Evolutionary conservation across 2,888 invertebrate species (phyloP), one percentile per base, ranked within the genome.

Genomic region (Drosophila incognita): DNA sequence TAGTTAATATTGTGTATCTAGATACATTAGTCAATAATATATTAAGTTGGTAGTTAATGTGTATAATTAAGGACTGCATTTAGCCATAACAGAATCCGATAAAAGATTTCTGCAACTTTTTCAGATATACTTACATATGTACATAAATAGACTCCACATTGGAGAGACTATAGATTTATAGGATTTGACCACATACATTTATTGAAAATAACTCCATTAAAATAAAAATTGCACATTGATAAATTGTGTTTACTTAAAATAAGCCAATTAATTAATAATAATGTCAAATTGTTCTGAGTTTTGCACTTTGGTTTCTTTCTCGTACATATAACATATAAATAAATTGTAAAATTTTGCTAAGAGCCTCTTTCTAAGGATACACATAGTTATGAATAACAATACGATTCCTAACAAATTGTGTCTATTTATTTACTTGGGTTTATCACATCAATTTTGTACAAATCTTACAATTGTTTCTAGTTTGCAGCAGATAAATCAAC

Each of bases 291-390:
- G 4, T 15, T n/a, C 10, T 0, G 8, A 48, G 15, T 21, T 42
- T 21, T 42, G 1, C 2, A 36, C 18, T 24, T 18, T 24, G 18
- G 18, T 48, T 64, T 48, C 11, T 33, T 64, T 40, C 13, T 27
- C 10, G 4, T 15, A 15, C 21, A 46, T 46, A 24, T 15, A 24
- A 31, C 42, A 31, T 11, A 21, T 4, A 11, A n/a, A 24, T 18
- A 31, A 7, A 15, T 24, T n/a, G 15, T 46, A 52, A 8, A 38
- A 46, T 38, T 71, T 42, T 11, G 42, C 27, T 68, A 49, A 48
- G 40, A 76, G 79, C 76, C 74, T 78, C 74, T 51, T 49, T 54
- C 29, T 1, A 21, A 29, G 27, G 65, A 27, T 73, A 58, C 18
- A 27, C 29, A 46, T 27, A 27, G 27, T 4, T 4, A 27, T 4